Evolutionary conservation across 2,797 vertebrate species (phyloP).

Genomic region (Stomatorhinus walkeri): DNA sequence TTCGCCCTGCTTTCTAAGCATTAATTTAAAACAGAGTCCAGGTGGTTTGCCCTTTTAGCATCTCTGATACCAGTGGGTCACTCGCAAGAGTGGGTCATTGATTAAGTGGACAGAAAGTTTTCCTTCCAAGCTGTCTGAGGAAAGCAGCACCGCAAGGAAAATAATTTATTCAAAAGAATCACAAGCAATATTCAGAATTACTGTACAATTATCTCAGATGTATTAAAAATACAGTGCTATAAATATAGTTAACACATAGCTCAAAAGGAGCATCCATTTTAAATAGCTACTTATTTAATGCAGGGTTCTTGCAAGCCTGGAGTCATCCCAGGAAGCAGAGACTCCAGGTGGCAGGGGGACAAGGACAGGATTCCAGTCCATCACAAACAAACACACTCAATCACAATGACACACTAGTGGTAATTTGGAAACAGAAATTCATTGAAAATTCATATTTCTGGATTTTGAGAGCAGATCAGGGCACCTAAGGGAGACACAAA

Average conservation of each 20-base stretch:
- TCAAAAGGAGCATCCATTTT: neutral
- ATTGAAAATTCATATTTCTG: neutral
- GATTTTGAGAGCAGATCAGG: neutral
- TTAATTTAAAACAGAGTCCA: slow-evolving; percentile 4
- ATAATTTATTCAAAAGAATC: neutral
- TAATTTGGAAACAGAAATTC: neutral
- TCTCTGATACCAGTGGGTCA: neutral
- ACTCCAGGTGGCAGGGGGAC: neutral
- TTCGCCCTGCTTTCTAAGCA: neutral
- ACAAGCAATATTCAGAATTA: neutral
- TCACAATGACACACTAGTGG: neutral
- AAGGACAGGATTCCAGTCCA: neutral
- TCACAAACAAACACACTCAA: neutral
- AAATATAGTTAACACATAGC: neutral
- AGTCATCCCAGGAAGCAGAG: neutral
- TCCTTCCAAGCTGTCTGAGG: neutral
- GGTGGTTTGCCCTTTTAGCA: neutral
- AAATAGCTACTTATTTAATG: neutral
- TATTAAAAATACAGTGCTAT: neutral
- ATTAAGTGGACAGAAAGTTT: neutral
- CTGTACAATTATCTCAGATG: neutral
- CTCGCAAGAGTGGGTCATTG: neutral
- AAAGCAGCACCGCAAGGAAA: neutral
- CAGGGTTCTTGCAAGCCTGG: neutral
- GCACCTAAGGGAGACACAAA: neutral